A percentile compares a stretch with the other conserved stretches of the same genome.
These are phyloP conservation scores for Cordilura impudica DNA, from an alignment of 2,888 invertebrate species.

Conservation along the genomic window DNA sequence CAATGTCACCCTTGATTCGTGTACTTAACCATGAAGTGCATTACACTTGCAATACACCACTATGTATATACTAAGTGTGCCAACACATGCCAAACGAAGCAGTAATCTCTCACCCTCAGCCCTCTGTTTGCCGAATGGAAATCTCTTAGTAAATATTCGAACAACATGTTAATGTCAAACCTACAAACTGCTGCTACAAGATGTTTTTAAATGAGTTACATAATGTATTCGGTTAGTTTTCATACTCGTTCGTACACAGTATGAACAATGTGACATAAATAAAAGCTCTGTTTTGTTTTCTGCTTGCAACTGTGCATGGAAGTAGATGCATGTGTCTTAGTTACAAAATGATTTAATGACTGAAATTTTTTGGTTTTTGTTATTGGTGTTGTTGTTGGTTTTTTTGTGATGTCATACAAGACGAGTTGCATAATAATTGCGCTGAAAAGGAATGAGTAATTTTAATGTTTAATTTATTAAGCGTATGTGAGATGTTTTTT, in stretches of 20 bases:
- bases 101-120: not conserved
- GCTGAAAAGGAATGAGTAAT: not conserved
- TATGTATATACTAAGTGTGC: not conserved
- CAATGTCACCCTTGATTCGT: constrained; percentile 38
- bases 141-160: constrained; percentile 2
- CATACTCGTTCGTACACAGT: not conserved
- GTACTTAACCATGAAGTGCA: constrained; percentile 29
- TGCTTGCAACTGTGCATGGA: no score
- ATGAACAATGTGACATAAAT: not conserved
- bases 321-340: no score
- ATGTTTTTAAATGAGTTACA: not conserved
- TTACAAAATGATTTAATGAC: not conserved
- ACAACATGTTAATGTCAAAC: constrained; percentile 28
- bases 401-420: not conserved
- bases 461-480: not conserved
- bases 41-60: constrained; percentile 5
- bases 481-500: not conserved
- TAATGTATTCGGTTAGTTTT: not conserved
- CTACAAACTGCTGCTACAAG: constrained; percentile 16
- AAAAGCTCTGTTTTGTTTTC: not conserved
- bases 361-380: not conserved
- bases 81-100: not conserved
- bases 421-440: not conserved
- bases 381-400: no score
- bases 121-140: not conserved